phyloP scores from a whole-genome alignment of 1,140 invertebrate species.

The Eriosoma lanigerum region DNA sequence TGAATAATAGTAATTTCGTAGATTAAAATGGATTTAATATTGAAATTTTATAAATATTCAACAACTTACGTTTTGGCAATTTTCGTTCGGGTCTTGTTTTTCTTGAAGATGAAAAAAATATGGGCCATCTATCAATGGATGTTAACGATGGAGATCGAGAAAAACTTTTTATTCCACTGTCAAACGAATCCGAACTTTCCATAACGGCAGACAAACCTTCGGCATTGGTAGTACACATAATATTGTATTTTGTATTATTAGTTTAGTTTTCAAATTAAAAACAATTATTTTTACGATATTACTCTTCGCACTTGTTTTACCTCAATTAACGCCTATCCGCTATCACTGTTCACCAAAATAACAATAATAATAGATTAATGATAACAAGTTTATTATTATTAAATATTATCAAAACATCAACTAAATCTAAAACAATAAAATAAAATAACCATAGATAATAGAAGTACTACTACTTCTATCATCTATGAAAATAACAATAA shows the following conservation, averaged over 20 bases:
- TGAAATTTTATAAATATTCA: background rate
- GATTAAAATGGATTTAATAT: background rate
- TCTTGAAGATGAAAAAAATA: constrained; percentile 45
- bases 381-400: too few relatives aligned
- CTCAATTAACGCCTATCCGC: too few relatives aligned
- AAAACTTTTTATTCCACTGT: constrained; percentile 45
- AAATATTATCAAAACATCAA: too few relatives aligned
- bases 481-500: too few relatives aligned
- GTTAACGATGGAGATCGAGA: constrained; percentile 52
- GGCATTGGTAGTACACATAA: constrained; percentile 13
- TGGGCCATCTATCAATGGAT: constrained; percentile 52
- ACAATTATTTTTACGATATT: background rate
- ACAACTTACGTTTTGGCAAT: constrained; percentile 29
- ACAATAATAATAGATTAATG: background rate
- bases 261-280: background rate
- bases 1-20: background rate
- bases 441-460: too few relatives aligned
- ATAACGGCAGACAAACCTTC: constrained; percentile 20
- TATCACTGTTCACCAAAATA: background rate
- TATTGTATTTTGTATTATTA: too few relatives aligned
- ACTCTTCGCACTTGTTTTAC: background rate
- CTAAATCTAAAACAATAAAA: too few relatives aligned
- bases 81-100: constrained; percentile 36
- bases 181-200: constrained; percentile 49
- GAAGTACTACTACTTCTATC: too few relatives aligned